Conservation (phyloP, 2,113 vertebrate genomes). For the Orthochromis malagaraziensis region DNA sequence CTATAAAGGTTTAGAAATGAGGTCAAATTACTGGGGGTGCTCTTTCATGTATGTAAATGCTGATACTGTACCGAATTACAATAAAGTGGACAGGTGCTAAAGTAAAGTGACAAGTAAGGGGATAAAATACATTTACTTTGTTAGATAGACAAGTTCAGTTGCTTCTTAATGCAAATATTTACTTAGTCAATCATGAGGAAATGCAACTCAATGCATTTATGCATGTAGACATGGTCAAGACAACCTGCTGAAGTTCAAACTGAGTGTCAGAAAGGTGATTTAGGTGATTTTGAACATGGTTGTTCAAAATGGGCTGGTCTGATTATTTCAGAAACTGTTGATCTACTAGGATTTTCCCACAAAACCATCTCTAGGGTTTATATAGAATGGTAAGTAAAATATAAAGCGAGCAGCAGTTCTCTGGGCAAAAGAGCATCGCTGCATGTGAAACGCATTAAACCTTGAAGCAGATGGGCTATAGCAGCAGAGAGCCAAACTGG, state of each 20-base stretch:
- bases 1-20: background rate
- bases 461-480: background rate
- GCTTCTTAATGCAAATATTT: background rate
- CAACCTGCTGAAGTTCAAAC: background rate
- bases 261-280: background rate
- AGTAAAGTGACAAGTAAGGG: background rate
- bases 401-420: background rate
- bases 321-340: background rate
- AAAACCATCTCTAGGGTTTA: background rate
- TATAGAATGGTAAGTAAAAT: background rate
- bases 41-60: background rate
- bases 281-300: background rate
- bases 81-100: background rate
- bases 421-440: background rate
- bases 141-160: background rate
- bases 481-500: background rate
- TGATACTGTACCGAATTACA: background rate
- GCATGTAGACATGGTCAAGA: background rate
- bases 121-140: background rate
- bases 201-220: background rate
- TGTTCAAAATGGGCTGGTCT: background rate
- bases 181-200: rapidly evolving
- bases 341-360: background rate
- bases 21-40: rapidly evolving
- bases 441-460: background rate